These are phyloP conservation scores for Noctua fimbriata DNA, from an alignment of 2,888 invertebrate genomes.

Conservation along the genomic window DNA sequence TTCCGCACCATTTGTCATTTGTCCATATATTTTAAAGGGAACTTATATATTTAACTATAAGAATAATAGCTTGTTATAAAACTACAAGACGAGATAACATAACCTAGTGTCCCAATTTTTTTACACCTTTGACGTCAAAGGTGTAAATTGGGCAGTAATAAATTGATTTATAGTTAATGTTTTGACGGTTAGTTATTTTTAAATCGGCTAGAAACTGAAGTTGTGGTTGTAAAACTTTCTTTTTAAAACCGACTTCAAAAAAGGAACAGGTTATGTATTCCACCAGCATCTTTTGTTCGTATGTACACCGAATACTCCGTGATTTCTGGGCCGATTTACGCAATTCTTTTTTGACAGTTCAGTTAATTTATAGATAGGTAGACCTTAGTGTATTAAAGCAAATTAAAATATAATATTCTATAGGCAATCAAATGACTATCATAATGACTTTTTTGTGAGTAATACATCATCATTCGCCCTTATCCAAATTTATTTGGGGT, in stretches of 20 bases:
- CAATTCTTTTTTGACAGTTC: background rate
- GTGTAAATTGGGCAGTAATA: background rate
- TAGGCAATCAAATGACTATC: no score
- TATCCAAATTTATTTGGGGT: background rate
- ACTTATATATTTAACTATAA: no score
- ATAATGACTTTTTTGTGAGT: no score
- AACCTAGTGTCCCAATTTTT: background rate
- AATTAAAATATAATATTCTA: no score
- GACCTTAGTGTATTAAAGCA: background rate
- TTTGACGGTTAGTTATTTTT: background rate
- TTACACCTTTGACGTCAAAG: background rate
- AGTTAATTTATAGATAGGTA: background rate
- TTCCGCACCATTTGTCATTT: no score
- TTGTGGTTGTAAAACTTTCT: background rate
- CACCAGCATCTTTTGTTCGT: no score
- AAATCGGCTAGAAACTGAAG: background rate
- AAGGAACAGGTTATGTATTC: no score
- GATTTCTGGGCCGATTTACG: no score
- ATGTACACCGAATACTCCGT: no score
- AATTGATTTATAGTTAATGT: background rate
- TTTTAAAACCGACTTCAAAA: no score
- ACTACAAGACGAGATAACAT: background rate
- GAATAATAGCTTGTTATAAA: background rate
- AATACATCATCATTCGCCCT: no score
- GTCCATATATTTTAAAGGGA: no score